Evolutionary conservation across 1,140 invertebrate genomes (phyloP).

Genomic region (Coenobita brevimanus): DNA sequence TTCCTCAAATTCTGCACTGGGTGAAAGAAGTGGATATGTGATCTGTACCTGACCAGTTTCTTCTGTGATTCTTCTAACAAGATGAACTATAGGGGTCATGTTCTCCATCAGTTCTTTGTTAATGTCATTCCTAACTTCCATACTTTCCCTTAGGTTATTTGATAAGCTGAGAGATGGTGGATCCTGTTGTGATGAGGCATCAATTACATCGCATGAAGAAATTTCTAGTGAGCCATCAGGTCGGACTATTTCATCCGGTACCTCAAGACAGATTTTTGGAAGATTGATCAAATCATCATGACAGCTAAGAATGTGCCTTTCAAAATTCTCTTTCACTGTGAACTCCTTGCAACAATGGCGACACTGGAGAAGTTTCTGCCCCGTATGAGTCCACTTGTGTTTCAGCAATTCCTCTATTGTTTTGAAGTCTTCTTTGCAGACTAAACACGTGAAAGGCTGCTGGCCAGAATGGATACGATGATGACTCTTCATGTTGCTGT

Average conservation of each 20-base stretch:
- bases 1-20: slow-evolving; percentile 1
- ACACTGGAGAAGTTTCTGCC: slow-evolving; percentile 17
- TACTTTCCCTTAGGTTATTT: neutral
- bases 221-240: neutral
- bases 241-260: neutral
- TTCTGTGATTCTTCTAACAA: slow-evolving; percentile 10
- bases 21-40: slow-evolving; percentile 28
- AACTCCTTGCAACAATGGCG: slow-evolving; percentile 32
- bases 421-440: slow-evolving; percentile 38
- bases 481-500: slow-evolving; percentile 41
- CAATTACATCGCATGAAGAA: neutral
- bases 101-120: neutral
- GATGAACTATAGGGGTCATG: slow-evolving; percentile 30
- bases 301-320: slow-evolving; percentile 36
- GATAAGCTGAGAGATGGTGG: neutral
- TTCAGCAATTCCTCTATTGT: slow-evolving; percentile 27
- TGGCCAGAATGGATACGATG: slow-evolving; percentile 17
- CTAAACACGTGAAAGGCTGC: slow-evolving; percentile 25
- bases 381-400: slow-evolving; percentile 38
- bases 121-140: neutral
- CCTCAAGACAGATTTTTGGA: slow-evolving; percentile 37
- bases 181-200: neutral
- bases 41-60: slow-evolving; percentile 11
- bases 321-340: slow-evolving; percentile 35
- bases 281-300: slow-evolving; percentile 26